These are phyloP conservation scores for Tapirus terrestris DNA, from an alignment of 2,113 vertebrate genomes.

Conservation along the genomic window DNA sequence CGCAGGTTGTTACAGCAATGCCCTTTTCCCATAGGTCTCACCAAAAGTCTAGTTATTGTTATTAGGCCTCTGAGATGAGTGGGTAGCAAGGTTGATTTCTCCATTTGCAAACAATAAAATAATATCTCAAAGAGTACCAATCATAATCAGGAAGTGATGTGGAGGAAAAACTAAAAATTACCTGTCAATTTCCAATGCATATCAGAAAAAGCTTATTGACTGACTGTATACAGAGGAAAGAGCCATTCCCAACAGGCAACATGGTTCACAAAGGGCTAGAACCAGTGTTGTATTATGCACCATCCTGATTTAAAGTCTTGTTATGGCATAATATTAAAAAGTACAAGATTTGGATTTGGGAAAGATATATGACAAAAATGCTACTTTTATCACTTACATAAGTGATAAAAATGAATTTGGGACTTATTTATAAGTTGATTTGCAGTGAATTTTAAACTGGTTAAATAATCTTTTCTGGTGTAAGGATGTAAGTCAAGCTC, in stretches of 20 bases:
- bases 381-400: background rate
- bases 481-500: background rate
- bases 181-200: background rate
- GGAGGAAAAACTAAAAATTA: conserved; percentile 1
- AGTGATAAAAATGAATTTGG: background rate
- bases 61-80: background rate
- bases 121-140: background rate
- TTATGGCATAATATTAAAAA: background rate
- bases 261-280: background rate
- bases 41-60: background rate
- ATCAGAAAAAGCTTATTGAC: background rate
- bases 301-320: background rate
- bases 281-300: rapidly evolving
- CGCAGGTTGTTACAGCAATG: background rate
- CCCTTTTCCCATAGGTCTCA: background rate
- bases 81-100: background rate
- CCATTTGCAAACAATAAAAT: background rate
- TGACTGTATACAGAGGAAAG: background rate
- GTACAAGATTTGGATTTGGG: background rate
- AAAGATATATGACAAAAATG: background rate
- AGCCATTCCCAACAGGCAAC: background rate
- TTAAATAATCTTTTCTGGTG: background rate
- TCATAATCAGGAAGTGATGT: background rate
- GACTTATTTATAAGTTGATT: background rate
- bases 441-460: background rate